Evolutionary conservation across 2,797 vertebrate species (phyloP).

Genomic region (Oophaga sylvatica): DNA sequence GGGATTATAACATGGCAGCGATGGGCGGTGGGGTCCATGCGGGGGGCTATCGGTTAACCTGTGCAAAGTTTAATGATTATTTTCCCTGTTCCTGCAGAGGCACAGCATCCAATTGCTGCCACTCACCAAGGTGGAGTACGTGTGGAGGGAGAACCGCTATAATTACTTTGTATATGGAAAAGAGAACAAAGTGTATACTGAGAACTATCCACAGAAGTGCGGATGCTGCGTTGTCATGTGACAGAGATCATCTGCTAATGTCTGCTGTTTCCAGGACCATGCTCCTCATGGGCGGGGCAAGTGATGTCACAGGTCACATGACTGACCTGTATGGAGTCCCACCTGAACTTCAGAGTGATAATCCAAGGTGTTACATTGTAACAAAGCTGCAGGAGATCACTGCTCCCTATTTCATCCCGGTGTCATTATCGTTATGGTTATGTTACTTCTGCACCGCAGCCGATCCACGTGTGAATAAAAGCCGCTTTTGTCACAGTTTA

Average conservation of each 20-base stretch:
- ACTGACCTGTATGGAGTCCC: background rate
- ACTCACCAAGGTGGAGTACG: slow-evolving; percentile 78
- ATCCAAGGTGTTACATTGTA: background rate
- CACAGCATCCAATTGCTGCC: slow-evolving; percentile 82
- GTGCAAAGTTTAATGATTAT: background rate
- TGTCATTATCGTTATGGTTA: background rate
- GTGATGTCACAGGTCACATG: background rate
- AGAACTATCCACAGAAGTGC: slow-evolving; percentile 79
- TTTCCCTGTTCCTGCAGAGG: slow-evolving; percentile 69
- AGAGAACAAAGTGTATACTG: slow-evolving; percentile 75
- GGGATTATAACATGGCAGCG: background rate
- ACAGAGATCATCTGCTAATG: background rate
- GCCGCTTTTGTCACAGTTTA: no score
- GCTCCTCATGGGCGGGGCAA: background rate
- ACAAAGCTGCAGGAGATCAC: background rate
- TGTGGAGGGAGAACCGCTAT: slow-evolving; percentile 75
- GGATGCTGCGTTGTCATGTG: slow-evolving; percentile 69
- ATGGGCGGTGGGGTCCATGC: background rate
- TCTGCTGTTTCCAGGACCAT: background rate
- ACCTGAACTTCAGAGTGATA: background rate
- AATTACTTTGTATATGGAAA: slow-evolving; percentile 81
- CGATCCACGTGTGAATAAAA: no score
- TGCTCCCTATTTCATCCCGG: background rate
- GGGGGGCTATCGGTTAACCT: background rate
- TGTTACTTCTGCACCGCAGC: background rate